Conservation (phyloP, 2,797 vertebrate genomes). For the Apodemus agrarius region DNA sequence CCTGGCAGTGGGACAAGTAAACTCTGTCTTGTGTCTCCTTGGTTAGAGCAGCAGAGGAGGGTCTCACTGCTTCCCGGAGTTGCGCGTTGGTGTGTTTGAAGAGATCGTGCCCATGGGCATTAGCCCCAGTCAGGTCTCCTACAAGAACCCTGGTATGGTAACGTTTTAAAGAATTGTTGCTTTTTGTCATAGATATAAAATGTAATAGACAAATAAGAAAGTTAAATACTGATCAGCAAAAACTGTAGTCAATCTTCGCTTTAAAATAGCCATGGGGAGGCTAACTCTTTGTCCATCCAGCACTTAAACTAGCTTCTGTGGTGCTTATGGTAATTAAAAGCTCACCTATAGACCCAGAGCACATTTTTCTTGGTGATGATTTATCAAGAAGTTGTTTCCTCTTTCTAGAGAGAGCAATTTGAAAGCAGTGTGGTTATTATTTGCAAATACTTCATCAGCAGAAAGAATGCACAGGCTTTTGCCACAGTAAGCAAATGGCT, state of each 20-base stretch:
- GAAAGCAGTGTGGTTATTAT: constrained; percentile 23
- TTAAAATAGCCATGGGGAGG: background rate
- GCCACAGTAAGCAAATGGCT: constrained; percentile 3
- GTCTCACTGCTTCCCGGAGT: constrained; percentile 93
- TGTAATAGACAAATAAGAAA: constrained; percentile 21
- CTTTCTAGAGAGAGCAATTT: constrained; percentile 47
- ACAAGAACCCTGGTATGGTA: constrained; percentile 92
- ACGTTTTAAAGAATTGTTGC: constrained; percentile 50
- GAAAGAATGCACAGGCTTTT: background rate
- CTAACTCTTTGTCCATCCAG: background rate
- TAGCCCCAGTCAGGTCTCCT: constrained; percentile 92
- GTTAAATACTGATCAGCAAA: background rate
- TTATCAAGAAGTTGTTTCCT: constrained; percentile 56
- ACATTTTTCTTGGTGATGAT: constrained; percentile 37
- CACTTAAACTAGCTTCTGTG: background rate
- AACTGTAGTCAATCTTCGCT: background rate
- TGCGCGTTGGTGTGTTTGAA: constrained; percentile 94
- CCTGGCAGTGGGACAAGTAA: constrained; percentile 30
- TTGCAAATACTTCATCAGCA: constrained; percentile 24
- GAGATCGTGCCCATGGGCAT: constrained; percentile 99
- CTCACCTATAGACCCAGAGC: background rate
- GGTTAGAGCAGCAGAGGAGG: constrained; percentile 94
- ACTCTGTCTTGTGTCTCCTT: constrained; percentile 77
- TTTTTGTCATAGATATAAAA: background rate
- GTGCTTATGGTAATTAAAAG: background rate